Evolutionary conservation across 2,113 vertebrate species (phyloP).

Genomic region (Amphiprion ocellaris): DNA sequence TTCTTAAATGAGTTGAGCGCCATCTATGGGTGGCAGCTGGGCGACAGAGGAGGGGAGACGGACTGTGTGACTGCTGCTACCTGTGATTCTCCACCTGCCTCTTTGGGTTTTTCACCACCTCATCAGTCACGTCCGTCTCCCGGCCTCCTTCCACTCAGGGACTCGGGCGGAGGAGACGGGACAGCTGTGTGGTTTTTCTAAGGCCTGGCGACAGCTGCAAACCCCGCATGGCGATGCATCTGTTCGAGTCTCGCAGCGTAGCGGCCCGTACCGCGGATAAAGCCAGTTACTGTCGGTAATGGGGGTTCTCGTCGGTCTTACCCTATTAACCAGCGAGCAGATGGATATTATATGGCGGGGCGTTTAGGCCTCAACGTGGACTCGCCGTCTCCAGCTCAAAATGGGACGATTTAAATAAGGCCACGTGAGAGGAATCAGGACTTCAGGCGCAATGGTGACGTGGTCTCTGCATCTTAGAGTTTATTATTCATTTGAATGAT

Average conservation of each 20-base stretch:
- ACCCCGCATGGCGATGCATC: constrained; percentile 70
- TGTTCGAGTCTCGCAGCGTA: constrained; percentile 56
- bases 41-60: not conserved
- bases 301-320: constrained; percentile 55
- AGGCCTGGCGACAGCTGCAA: constrained; percentile 76
- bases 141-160: constrained; percentile 45
- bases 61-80: constrained; percentile 53
- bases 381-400: constrained; percentile 50
- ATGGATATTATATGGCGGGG: constrained; percentile 60
- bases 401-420: constrained; percentile 62
- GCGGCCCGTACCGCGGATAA: constrained; percentile 33
- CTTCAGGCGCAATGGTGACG: constrained; percentile 42
- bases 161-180: constrained; percentile 54
- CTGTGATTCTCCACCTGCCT: constrained; percentile 53
- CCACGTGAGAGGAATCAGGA: constrained; percentile 63
- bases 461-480: constrained; percentile 52
- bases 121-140: constrained; percentile 64
- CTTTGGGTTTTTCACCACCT: constrained; percentile 47
- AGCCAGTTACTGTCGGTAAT: constrained; percentile 58
- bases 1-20: constrained; percentile 71
- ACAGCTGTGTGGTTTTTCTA: constrained; percentile 75
- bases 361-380: constrained; percentile 53
- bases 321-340: constrained; percentile 70
- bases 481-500: constrained; percentile 77
- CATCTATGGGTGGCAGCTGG: constrained; percentile 71